A percentile compares a stretch with the other conserved stretches of the same genome.
These are phyloP conservation scores for Aphodius granarius DNA, from an alignment of 2,888 invertebrate genomes.

Conservation along the genomic window DNA sequence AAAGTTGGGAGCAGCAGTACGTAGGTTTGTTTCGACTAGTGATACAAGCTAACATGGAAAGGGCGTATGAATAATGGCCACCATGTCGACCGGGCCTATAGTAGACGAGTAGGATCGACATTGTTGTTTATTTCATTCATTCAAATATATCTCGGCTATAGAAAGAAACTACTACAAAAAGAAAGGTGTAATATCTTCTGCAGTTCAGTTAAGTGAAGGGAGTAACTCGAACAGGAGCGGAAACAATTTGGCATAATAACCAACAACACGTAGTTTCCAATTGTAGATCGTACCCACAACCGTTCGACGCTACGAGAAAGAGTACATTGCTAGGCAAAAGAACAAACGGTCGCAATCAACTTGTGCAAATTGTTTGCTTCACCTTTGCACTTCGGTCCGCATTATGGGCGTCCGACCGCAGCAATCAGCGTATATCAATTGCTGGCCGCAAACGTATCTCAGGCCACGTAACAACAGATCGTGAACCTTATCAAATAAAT, in stretches of 20 bases:
- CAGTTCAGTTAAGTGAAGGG: neutral
- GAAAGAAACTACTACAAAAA: no score
- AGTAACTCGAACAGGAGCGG: neutral
- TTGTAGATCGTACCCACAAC: neutral
- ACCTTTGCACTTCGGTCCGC: neutral
- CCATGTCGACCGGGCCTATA: conserved; percentile 9
- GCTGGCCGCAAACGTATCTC: neutral
- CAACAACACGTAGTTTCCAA: neutral
- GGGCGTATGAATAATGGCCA: conserved; percentile 23
- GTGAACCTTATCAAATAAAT: conserved; percentile 2
- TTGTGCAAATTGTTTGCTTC: neutral
- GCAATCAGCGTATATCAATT: neutral
- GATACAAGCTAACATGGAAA: conserved; percentile 16
- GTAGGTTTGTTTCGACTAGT: conserved; percentile 15
- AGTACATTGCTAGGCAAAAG: neutral
- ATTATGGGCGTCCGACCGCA: neutral
- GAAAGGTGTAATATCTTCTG: neutral
- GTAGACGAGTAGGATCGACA: neutral
- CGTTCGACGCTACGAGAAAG: neutral
- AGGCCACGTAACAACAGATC: neutral
- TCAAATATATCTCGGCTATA: neutral
- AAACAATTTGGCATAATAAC: neutral
- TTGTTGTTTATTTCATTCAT: conserved; percentile 2
- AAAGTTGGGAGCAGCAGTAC: conserved; percentile 8
- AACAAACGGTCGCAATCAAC: neutral